Percentiles rank a stretch among this genome's conserved stretches.
Evolutionary conservation across 2,797 vertebrate genomes (phyloP).

Genomic region (Sternarchorhynchus goeldii): DNA sequence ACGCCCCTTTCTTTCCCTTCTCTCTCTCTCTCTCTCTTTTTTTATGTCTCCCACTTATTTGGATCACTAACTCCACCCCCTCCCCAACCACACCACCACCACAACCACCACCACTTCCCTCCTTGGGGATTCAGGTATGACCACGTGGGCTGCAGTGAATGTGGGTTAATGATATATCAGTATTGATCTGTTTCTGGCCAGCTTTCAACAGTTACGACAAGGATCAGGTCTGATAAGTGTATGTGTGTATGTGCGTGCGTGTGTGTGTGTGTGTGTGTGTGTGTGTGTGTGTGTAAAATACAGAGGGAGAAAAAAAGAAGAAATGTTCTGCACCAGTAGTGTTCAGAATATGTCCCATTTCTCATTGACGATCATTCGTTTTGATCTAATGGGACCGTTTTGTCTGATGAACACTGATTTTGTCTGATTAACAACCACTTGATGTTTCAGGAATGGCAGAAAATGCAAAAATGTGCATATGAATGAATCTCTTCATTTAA

Average conservation of each 20-base stretch:
- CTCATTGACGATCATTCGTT: background rate
- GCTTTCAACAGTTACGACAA: slow-evolving; percentile 45
- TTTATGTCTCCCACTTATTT: slow-evolving; percentile 45
- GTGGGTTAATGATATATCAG: slow-evolving; percentile 62
- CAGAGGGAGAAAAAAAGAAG: slow-evolving; percentile 1
- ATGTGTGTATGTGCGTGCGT: background rate
- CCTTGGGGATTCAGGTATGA: slow-evolving; percentile 20
- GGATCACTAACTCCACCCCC: slow-evolving; percentile 22
- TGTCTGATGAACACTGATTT: background rate
- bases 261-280: background rate
- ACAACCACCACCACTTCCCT: background rate
- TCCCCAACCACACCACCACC: slow-evolving; percentile 13
- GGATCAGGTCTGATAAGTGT: slow-evolving; percentile 11
- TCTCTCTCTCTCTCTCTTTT: slow-evolving; percentile 50
- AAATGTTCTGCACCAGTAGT: background rate
- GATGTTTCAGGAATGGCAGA: background rate
- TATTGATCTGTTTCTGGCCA: slow-evolving; percentile 57
- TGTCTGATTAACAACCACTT: background rate
- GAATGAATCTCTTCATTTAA: no score
- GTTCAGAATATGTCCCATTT: background rate
- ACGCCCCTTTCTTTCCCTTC: slow-evolving; percentile 45
- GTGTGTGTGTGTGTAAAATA: background rate
- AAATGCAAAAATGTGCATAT: background rate
- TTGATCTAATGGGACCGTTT: background rate
- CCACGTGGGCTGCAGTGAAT: slow-evolving; percentile 38